Base-by-base conservation (phyloP, 2,797 vertebrate species). In the Enteromius paludinosus region DNA sequence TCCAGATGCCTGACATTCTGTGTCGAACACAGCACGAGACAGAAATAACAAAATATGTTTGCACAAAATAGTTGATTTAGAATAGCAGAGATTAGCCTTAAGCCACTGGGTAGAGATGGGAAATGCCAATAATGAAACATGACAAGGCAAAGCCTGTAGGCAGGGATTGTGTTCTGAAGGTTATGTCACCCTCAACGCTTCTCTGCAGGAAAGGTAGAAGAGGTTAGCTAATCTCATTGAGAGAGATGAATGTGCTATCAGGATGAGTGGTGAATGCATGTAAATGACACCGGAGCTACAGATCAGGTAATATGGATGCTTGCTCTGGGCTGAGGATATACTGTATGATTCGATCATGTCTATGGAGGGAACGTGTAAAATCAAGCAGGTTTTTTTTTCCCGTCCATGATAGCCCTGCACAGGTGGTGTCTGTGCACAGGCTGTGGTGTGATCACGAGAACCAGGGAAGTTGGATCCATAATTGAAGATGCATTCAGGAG, bases 71-170 rank as follows among this genome's bases (percentile, higher is more conserved):
- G 25, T 66, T 43, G 15, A 28, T 54, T 5, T 23, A 70, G 35
- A 73, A 79, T 72, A 45, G 65, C 69, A 61, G 76, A 83, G 43
- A 62, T 84, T 71, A 82, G 61, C 23, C 49, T 35, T 28, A 33
- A 79, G 56, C 78, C 79, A 25, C 49, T 18, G 10, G 56, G 38
- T 47, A 14, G 30, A 49, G 47, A 35, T 72, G 43, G 56, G 74
- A 41, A 86, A 85, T 70, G 61, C 41, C 59, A 78, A 75, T 86
- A 84, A 87, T 88, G 35, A 86, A 80, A 83, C 72, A 81, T 84
- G 86, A 84, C 65, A 86, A 47, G 74, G 69, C 23, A 12, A 65
- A 62, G 70, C 83, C 78, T 78, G 59, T 30, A 59, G 82, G 84
- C 79, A n/a, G 52, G 82, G 52, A 70, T 62, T 78, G 64, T 66